phyloP scores from a whole-genome alignment of 1,140 invertebrate species.

The Leptopilina clavipes region DNA sequence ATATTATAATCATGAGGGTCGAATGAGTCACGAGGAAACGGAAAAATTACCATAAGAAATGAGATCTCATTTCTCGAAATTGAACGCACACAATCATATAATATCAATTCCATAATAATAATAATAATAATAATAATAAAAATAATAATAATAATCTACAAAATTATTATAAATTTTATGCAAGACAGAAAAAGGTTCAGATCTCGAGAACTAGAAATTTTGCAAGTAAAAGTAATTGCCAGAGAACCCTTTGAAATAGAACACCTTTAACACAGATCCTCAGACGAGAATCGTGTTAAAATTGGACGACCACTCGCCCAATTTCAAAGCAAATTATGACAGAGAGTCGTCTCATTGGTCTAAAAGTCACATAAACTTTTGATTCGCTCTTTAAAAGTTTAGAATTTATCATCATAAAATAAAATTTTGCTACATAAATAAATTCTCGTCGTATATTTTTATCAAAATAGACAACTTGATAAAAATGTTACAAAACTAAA shows the following conservation, averaged over 20 bases:
- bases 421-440: neutral
- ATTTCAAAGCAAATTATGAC: slow-evolving; percentile 28
- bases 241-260: slow-evolving; percentile 17
- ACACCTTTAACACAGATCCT: slow-evolving; percentile 29
- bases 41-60: slow-evolving; percentile 45
- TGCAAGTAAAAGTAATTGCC: slow-evolving; percentile 23
- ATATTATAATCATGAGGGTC: slow-evolving; percentile 32
- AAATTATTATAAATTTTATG: too few relatives aligned
- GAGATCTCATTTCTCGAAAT: slow-evolving; percentile 41
- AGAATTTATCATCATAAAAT: neutral
- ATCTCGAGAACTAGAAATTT: neutral
- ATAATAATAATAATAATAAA: too few relatives aligned
- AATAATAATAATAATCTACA: too few relatives aligned
- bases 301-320: slow-evolving; percentile 23
- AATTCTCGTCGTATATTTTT: too few relatives aligned
- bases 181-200: too few relatives aligned
- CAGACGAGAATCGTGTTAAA: slow-evolving; percentile 31
- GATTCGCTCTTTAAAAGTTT: neutral
- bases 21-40: slow-evolving; percentile 43
- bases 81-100: neutral
- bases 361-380: neutral
- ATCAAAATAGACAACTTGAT: too few relatives aligned
- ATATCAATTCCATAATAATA: neutral
- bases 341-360: neutral
- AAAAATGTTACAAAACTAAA: too few relatives aligned